These are phyloP conservation scores for Metacarcinus magister DNA, from an alignment of 2,888 invertebrate species.

Conservation along the genomic window DNA sequence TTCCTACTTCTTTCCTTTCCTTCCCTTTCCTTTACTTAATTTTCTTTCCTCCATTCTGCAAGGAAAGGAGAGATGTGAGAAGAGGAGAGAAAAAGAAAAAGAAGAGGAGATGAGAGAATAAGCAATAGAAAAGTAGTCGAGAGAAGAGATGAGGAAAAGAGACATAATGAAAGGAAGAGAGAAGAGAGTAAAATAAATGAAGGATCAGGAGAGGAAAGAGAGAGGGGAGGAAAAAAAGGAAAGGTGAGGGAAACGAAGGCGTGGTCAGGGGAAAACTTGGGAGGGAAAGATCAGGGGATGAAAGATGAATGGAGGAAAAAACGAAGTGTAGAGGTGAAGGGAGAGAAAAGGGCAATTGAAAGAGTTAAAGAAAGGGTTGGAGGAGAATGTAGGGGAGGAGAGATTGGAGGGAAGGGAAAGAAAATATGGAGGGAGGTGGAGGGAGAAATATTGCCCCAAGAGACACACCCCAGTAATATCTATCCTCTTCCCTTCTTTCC, in stretches of 20 bases:
- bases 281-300: neutral
- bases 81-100: too few species aligned
- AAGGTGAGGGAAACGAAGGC: neutral
- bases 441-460: neutral
- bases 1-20: neutral
- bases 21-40: neutral
- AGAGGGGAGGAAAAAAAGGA: too few species aligned
- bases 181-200: too few species aligned
- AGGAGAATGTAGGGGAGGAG: neutral
- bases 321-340: neutral
- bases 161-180: too few species aligned
- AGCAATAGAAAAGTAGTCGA: too few species aligned
- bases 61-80: too few species aligned
- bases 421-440: neutral
- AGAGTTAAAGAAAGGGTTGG: neutral
- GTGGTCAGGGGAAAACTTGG: neutral
- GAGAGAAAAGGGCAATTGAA: neutral
- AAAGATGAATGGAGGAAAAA: neutral
- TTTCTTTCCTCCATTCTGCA: neutral
- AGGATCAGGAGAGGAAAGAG: too few species aligned
- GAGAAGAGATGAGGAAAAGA: too few species aligned
- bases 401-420: neutral
- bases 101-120: too few species aligned
- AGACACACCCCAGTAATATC: neutral
- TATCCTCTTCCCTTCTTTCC: neutral